phyloP scores from a whole-genome alignment of 2,888 invertebrate genomes.

The Platycheirus albimanus region DNA sequence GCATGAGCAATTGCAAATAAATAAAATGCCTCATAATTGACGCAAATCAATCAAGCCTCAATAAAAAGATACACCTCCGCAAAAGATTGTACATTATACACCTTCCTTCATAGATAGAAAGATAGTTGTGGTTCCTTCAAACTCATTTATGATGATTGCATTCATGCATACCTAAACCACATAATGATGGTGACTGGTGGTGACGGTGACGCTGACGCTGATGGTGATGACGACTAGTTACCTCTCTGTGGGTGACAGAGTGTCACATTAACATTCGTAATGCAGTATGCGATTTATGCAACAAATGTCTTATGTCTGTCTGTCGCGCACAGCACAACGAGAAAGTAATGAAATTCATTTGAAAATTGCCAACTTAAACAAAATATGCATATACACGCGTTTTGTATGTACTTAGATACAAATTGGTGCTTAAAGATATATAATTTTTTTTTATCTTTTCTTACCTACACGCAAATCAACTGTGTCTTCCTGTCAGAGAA shows the following conservation, averaged over 20 bases:
- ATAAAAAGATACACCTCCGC: constrained; percentile 46
- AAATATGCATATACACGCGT: constrained; percentile 46
- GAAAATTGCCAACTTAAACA: constrained; percentile 46
- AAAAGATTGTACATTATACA: too few relatives aligned
- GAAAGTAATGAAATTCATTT: constrained; percentile 64
- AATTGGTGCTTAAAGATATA: constrained; percentile 53
- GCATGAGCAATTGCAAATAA: constrained; percentile 60
- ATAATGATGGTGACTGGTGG: constrained; percentile 4
- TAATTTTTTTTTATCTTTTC: not conserved
- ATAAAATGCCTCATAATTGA: constrained; percentile 72
- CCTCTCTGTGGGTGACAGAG: constrained; percentile 37
- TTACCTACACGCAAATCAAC: constrained; percentile 52
- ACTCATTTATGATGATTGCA: constrained; percentile 36
- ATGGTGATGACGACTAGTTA: constrained; percentile 54
- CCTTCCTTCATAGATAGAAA: constrained; percentile 22
- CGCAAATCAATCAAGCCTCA: constrained; percentile 72
- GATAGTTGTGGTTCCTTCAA: constrained; percentile 9
- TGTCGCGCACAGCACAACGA: constrained; percentile 9
- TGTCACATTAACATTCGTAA: constrained; percentile 61
- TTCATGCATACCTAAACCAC: constrained; percentile 31
- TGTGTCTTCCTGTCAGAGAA: constrained; percentile 58
- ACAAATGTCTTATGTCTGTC: constrained; percentile 54
- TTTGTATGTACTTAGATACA: constrained; percentile 61
- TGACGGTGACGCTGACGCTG: constrained; percentile 20
- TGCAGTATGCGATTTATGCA: constrained; percentile 63